Conservation (phyloP, 37 sponge, comb jelly and placozoan genomes). For the Haliclona indistincta region DNA sequence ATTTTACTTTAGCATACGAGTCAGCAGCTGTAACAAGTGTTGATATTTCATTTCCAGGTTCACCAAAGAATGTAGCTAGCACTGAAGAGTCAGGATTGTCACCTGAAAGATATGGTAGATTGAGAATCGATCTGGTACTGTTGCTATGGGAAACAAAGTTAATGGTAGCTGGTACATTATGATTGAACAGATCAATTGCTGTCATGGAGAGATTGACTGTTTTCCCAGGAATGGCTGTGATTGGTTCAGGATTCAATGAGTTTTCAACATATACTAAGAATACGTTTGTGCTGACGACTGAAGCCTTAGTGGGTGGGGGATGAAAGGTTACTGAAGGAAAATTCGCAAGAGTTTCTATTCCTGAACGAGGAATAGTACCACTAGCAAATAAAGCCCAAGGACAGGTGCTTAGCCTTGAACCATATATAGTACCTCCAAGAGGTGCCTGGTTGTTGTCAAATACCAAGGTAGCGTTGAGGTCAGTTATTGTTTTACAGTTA, state of each 20-base stretch:
- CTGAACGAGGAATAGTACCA: no score
- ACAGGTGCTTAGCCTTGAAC: not conserved
- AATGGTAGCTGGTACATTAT: slow-evolving; percentile 2
- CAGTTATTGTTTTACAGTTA: not conserved
- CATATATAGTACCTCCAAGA: slow-evolving; percentile 7
- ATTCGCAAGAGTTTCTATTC: no score
- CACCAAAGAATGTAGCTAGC: slow-evolving; percentile 3
- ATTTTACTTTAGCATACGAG: not conserved
- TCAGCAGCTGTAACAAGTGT: not conserved
- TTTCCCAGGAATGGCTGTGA: slow-evolving; percentile 6
- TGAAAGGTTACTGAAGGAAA: no score
- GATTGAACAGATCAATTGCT: not conserved
- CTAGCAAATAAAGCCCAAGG: no score
- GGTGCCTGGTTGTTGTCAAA: slow-evolving; percentile 7
- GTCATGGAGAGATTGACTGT: not conserved
- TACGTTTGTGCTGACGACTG: no score
- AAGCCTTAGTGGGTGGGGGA: no score
- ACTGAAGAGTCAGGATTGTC: not conserved
- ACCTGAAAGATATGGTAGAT: slow-evolving; percentile 10
- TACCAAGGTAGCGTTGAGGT: not conserved
- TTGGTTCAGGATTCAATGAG: no score
- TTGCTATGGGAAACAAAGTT: no score
- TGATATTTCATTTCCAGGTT: not conserved
- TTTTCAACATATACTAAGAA: no score
- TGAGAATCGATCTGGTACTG: no score